Evolutionary conservation across 2,797 vertebrate species (phyloP), one percentile per base, ranked within the genome.

Genomic region (Pseudomugil tenellus): DNA sequence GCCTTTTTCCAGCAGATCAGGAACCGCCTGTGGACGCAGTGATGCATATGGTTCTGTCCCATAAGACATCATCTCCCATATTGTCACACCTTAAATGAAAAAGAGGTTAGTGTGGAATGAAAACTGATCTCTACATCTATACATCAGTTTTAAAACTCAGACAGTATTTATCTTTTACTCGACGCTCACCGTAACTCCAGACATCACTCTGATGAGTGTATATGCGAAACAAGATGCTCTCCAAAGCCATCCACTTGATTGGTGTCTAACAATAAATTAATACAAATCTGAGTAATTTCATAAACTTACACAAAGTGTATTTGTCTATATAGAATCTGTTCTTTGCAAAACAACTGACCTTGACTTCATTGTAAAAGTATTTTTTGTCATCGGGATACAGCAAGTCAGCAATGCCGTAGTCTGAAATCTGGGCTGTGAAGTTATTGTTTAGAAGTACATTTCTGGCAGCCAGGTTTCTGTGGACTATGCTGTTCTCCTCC

Each of bases 21-120:
- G 96, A 55, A 99, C 95, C 69, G 97, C 96, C 23, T 94, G 93
- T 63, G 96, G 87, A 28, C 92, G 90, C 87, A 98, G 95, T 0
- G 92, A 89, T 1, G 94, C 65, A 21, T 98, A 99, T 0, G 97
- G 97, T 91, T 98, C 96, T 0, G 87, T 92, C n/a, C 97, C 97
- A 3, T 97, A 96, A 8, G 96, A 97, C 97, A 99, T 98, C 95
- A 99, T 94, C 91, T 99, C 97, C 97, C 97, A 98, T 39, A 97
- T 88, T 0, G 97, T 99, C 74, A 99, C 97, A 9, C 97, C 97
- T 99, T 80, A 48, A 51, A 84, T 39, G 6, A 66, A 26, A 17
- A 9, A 0, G 12, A 28, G 32, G 64, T 81, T 32, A 74, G 21
- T 35, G 21, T 10, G 17, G 29, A 14, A n/a, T 57, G 28, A 60